phyloP scores from a whole-genome alignment of 2,797 vertebrate species.

The Acanthurus leucopareius region DNA sequence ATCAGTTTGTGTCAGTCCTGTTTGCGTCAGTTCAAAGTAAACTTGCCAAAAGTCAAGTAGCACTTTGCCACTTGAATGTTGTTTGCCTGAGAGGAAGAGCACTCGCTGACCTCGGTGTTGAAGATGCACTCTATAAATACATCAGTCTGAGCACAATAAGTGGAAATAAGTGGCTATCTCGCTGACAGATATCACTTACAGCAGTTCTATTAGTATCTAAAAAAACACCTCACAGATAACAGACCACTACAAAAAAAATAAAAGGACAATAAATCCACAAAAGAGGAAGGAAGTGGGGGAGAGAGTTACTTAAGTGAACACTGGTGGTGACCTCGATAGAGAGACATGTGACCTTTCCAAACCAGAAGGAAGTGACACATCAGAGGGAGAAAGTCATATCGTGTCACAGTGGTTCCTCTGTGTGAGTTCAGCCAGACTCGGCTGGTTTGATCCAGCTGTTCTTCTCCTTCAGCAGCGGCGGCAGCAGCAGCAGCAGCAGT shows the following conservation, averaged over 20 bases:
- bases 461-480: conserved; percentile 17
- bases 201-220: background rate
- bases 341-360: conserved; percentile 56
- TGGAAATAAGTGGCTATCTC: conserved; percentile 30
- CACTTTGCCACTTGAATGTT: conserved; percentile 4
- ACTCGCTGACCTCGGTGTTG: conserved; percentile 25
- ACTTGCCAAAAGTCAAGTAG: background rate
- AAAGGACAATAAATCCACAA: conserved; percentile 7
- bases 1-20: background rate
- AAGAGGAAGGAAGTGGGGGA: conserved; percentile 1
- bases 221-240: conserved; percentile 1
- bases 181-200: conserved; percentile 18
- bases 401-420: conserved; percentile 61
- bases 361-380: conserved; percentile 67
- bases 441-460: conserved; percentile 67
- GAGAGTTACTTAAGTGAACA: conserved; percentile 22
- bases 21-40: conserved; percentile 11
- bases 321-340: conserved; percentile 39
- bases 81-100: conserved; percentile 5
- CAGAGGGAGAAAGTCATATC: conserved; percentile 47
- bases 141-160: conserved; percentile 25
- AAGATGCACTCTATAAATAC: conserved; percentile 35
- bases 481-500: conserved; percentile 6
- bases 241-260: background rate
- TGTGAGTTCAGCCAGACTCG: conserved; percentile 51